Percentiles rank a stretch among this genome's conserved stretches.
Conservation (phyloP, 2,888 invertebrate species). For the Drymonia ruficornis region DNA sequence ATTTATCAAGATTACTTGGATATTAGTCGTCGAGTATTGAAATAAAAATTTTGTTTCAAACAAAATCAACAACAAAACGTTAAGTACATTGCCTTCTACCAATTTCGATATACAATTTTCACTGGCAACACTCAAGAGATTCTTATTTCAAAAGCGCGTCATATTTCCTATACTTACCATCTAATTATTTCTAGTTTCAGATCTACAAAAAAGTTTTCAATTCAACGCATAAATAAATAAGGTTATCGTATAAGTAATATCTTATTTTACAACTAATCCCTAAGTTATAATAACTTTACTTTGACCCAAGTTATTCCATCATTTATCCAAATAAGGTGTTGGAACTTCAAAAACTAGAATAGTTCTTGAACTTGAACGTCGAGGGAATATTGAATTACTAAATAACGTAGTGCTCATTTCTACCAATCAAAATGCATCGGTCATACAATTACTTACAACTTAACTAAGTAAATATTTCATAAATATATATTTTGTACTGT, state of each 20-base stretch:
- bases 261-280: slow-evolving; percentile 26
- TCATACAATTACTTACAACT: slow-evolving; percentile 8
- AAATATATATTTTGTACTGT: slow-evolving; percentile 64
- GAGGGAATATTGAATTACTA: no score
- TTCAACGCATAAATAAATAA: slow-evolving; percentile 40
- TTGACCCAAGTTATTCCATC: no score
- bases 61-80: slow-evolving; percentile 47
- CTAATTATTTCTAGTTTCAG: slow-evolving; percentile 29
- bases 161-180: slow-evolving; percentile 6
- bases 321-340: no score
- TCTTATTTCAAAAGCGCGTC: slow-evolving; percentile 26
- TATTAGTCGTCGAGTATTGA: no score
- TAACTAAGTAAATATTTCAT: slow-evolving; percentile 38
- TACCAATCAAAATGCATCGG: background rate
- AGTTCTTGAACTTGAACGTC: no score
- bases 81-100: slow-evolving; percentile 62
- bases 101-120: slow-evolving; percentile 22
- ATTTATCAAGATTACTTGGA: no score
- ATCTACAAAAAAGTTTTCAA: slow-evolving; percentile 30
- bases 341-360: no score
- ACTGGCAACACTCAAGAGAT: slow-evolving; percentile 42
- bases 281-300: background rate
- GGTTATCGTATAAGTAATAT: slow-evolving; percentile 20
- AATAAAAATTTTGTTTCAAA: slow-evolving; percentile 35
- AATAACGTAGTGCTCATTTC: background rate